These are phyloP conservation scores for Siniperca chuatsi DNA, from an alignment of 2,113 vertebrate species.

Conservation along the genomic window DNA sequence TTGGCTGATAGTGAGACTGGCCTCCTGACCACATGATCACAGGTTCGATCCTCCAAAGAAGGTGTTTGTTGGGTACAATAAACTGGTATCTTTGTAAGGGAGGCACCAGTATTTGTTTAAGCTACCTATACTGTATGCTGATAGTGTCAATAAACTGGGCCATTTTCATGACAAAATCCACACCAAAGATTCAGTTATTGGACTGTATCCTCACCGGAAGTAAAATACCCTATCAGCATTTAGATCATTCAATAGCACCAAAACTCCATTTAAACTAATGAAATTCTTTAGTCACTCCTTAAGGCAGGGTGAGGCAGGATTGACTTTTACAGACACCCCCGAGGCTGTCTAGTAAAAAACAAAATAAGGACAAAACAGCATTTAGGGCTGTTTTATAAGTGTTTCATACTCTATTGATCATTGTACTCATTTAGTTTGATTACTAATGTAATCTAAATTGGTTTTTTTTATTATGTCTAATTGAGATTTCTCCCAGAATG, in stretches of 20 bases:
- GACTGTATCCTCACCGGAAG: slow-evolving; percentile 1
- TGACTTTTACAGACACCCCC: neutral
- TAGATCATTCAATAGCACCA: neutral
- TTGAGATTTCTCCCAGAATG: neutral
- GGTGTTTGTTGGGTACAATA: neutral
- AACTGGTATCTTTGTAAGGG: neutral
- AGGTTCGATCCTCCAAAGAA: slow-evolving; percentile 24
- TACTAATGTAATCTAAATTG: neutral
- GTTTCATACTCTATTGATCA: neutral
- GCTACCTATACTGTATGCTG: neutral
- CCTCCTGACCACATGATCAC: slow-evolving; percentile 6
- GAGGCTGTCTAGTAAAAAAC: neutral
- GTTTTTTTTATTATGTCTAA: no score
- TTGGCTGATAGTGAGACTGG: slow-evolving; percentile 2
- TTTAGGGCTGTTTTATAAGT: neutral
- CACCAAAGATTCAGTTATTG: neutral
- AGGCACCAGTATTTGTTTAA: neutral
- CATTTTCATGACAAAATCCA: neutral
- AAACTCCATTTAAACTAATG: neutral
- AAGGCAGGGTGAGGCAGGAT: neutral
- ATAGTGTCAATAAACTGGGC: neutral
- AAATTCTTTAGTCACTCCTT: slow-evolving; percentile 24
- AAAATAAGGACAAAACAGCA: neutral
- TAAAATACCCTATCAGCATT: neutral
- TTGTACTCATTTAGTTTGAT: no score